Evolutionary conservation across 2,888 invertebrate species (phyloP).

Genomic region (Drosophila subsilvestris): DNA sequence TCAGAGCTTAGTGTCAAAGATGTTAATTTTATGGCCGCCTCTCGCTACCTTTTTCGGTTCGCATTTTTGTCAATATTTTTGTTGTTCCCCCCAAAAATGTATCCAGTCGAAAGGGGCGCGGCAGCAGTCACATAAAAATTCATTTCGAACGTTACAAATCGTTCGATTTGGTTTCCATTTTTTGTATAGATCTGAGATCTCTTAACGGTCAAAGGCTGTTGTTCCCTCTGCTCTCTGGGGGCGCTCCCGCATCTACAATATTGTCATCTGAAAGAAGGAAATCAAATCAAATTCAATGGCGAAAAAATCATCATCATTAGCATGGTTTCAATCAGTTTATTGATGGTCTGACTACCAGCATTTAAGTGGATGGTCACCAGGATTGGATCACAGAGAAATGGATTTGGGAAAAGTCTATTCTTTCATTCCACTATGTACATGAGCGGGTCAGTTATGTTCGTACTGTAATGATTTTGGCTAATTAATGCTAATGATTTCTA

Average conservation of each 20-base stretch:
- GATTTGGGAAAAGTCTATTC: conserved; percentile 12
- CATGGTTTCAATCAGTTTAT: conserved; percentile 72
- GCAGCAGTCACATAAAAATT: conserved; percentile 61
- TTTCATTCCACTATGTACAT: conserved; percentile 1
- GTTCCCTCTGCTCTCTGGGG: conserved; percentile 45
- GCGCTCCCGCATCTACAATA: conserved; percentile 63
- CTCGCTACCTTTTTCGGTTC: conserved; percentile 67
- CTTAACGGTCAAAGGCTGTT: conserved; percentile 63
- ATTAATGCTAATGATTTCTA: conserved; percentile 67
- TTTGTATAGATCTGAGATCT: conserved; percentile 50
- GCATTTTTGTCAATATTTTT: conserved; percentile 15
- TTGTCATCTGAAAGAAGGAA: conserved; percentile 40
- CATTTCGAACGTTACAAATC: conserved; percentile 58
- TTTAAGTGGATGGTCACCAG: conserved; percentile 41
- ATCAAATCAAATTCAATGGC: conserved; percentile 60
- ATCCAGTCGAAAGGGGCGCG: conserved; percentile 68
- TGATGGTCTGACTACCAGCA: conserved; percentile 72
- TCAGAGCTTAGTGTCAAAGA: conserved; percentile 82
- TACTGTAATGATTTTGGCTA: conserved; percentile 59
- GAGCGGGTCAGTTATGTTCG: conserved; percentile 67
- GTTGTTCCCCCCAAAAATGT: conserved; percentile 47
- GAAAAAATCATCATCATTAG: conserved; percentile 63
- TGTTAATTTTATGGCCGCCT: conserved; percentile 72
- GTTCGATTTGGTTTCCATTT: conserved; percentile 51
- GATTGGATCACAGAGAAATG: conserved; percentile 3